Conservation (phyloP, 2,113 vertebrate species). For the Siphamia tubifer region DNA sequence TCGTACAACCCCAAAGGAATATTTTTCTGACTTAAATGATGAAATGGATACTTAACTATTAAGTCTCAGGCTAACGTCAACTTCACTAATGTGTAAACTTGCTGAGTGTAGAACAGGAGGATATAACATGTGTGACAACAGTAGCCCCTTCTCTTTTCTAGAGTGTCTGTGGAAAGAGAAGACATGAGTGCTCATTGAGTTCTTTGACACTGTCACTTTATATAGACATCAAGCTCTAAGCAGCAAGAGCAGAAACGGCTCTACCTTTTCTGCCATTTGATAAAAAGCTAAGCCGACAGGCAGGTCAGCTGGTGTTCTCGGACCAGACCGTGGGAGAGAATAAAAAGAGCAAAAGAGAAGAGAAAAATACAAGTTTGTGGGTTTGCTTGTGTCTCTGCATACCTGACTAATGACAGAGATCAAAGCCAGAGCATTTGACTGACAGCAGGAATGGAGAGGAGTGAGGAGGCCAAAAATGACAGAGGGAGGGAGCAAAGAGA, state of each 20-base stretch:
- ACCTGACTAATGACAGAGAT: constrained; percentile 78
- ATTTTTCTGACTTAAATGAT: not conserved
- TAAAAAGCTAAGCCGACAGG: constrained; percentile 60
- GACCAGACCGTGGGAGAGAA: constrained; percentile 61
- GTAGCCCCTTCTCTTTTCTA: not conserved
- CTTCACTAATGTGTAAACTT: not conserved
- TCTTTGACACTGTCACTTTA: constrained; percentile 41
- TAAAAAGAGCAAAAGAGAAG: constrained; percentile 22
- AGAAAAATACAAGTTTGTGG: constrained; percentile 40
- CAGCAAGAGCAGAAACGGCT: constrained; percentile 16
- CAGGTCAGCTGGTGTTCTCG: constrained; percentile 63
- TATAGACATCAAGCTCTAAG: constrained; percentile 46
- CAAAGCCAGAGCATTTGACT: constrained; percentile 57
- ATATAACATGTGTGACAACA: no score
- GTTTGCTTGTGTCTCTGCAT: constrained; percentile 66
- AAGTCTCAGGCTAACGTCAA: not conserved
- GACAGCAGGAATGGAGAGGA: constrained; percentile 65
- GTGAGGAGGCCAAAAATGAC: not conserved
- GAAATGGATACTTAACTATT: not conserved
- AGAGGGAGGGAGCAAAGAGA: not conserved
- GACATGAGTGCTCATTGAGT: not conserved
- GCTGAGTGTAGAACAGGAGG: not conserved
- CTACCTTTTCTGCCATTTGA: constrained; percentile 55
- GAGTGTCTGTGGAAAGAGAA: not conserved
- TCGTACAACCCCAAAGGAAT: no score